phyloP scores from a whole-genome alignment of 1,140 invertebrate genomes.

The Galendromus occidentalis region DNA sequence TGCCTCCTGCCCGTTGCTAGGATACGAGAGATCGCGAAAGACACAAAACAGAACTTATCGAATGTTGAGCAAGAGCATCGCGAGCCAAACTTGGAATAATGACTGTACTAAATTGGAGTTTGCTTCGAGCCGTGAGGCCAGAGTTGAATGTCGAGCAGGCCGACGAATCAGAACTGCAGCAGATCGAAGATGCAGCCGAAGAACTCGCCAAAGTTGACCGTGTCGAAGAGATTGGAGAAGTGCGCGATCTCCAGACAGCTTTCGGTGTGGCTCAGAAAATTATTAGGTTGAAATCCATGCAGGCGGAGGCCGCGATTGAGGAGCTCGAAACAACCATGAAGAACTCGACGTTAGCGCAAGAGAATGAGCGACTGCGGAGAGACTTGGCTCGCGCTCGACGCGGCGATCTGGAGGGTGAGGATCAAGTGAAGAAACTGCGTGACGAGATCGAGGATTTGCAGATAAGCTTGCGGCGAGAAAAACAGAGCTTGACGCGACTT shows the following conservation, averaged over 20 bases:
- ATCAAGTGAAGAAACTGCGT: not conserved
- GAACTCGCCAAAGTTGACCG: not conserved
- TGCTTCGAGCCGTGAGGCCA: not conserved
- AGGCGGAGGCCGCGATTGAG: conserved; percentile 4
- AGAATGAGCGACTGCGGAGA: not conserved
- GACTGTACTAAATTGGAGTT: not conserved
- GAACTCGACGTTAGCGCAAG: not conserved
- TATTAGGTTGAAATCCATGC: not conserved
- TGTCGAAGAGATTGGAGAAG: not conserved
- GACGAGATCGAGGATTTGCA: not conserved
- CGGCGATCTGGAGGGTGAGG: not conserved
- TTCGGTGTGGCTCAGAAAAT: conserved; percentile 2
- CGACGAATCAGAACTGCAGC: conserved; percentile 1
- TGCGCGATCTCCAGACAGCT: not conserved
- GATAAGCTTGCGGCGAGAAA: not conserved
- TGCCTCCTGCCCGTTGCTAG: no score
- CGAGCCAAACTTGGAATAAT: not conserved
- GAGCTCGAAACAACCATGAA: not conserved
- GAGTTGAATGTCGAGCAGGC: conserved; percentile 2
- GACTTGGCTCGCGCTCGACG: not conserved
- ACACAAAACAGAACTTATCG: no score
- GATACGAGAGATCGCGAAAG: no score
- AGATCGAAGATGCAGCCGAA: conserved; percentile 8
- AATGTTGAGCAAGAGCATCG: no score
- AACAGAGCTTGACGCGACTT: not conserved